Evolutionary conservation across 2,888 invertebrate species (phyloP), one percentile per base, ranked within the genome.

Genomic region (Lasioglossum calceatum): DNA sequence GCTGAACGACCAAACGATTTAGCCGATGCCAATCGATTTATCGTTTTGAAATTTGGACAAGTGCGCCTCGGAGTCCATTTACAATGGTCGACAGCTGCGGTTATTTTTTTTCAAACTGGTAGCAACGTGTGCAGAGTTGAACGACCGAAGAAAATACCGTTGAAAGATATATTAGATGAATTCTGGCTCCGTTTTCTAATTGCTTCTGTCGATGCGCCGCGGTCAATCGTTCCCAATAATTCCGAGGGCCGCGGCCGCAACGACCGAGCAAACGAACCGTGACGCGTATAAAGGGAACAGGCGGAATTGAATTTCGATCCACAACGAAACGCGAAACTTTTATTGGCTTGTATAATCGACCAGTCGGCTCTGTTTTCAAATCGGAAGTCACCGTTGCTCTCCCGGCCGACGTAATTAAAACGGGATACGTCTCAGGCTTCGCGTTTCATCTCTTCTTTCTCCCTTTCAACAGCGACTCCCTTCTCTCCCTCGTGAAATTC

Each of bases 351-450:
- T 79, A 77, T 85, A 84, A 85, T 78, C 77, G 82, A 82, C 67
- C 8, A 36, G 44, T 67, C 42, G 70, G 27, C 54, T 72, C 54
- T 77, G 64, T 71, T 74, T 81, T 79, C 79, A 50, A 42, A 72
- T 61, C 50, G 82, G 67, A 87, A 82, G 70, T 79, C 75, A 75
- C 81, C 85, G 75, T 23, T 14, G n/a, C 75, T 72, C 58, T 73
- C 39, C 61, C 67, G 36, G 79, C 27, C 47, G 58, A 4, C 42
- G 81, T 87, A 88, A 89, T 89, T 89, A 89, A 90, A 89, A 89
- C 78, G 50, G 72, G 79, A 71, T 32, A 85, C 61, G 78, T 80
- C 84, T 79, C 73, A 54, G 75, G 79, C 27, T 58, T 36, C 23
- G 1, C 12, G 4, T 39, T 50, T 58, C 32, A 27, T 47, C 36